Base-by-base conservation (phyloP, 2,113 vertebrate genomes). In the Muntiacus muntjak region DNA sequence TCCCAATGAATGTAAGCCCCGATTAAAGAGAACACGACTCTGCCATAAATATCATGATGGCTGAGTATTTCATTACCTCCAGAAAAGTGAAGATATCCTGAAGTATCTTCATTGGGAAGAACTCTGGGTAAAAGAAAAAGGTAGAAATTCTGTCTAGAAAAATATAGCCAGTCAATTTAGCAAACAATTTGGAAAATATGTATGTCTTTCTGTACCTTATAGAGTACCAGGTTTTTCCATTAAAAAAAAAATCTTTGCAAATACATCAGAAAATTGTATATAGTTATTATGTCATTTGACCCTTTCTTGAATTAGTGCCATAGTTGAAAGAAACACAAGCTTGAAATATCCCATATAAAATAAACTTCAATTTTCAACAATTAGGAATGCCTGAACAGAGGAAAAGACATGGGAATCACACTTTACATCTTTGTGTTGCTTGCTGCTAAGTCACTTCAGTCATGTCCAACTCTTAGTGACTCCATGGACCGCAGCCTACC, bases 1-100 rank as follows among this genome's bases (percentile, higher is more conserved):
- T 98, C 97, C 94, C 88, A 95, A 71, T 98, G 97, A 98, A 98
- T 98, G 84, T 97, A 97, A 98, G 98, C 43, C 81, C 87, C 97
- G 87, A 98, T 98, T 98, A 98, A 96, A 98, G 94, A 98, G 97
- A 98, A 96, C 84, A 96, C 28, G 57, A 87, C 83, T 97, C 93
- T 94, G 98, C 89, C 55, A 96, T 94, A 98, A 98, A 97, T 74
- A 96, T 71, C 67, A 96, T 76, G 81, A 91, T 97, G 60, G 10
- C 28, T 96, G n/a, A 96, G 78, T 98, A 54, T 91, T 97, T 97
- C 83, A 91, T 16, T 74, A 92, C 71, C 43, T 96, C n/a, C n/a
- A n/a, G n/a, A n/a, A n/a, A n/a, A n/a, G n/a, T n/a, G n/a, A n/a
- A n/a, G n/a, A n/a, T n/a, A n/a, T n/a, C n/a, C n/a, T n/a, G n/a